These are phyloP conservation scores for Pangasius krempfi DNA, from an alignment of 2,797 vertebrate species.

Conservation along the genomic window DNA sequence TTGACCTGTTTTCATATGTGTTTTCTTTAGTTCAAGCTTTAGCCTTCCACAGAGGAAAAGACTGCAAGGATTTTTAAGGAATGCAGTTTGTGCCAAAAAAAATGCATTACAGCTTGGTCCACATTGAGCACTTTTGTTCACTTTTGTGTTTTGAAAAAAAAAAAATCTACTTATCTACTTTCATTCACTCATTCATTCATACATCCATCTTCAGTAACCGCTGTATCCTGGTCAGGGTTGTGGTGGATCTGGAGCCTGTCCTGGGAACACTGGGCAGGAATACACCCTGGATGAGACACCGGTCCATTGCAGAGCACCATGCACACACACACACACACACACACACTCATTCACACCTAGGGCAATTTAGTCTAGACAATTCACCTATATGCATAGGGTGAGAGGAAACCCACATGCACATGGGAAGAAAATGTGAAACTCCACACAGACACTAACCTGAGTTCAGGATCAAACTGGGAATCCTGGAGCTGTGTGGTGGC, in stretches of 20 bases:
- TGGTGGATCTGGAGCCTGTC: background rate
- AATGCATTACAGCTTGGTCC: background rate
- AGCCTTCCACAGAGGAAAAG: background rate
- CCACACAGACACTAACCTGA: background rate
- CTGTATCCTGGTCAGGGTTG: background rate
- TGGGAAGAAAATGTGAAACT: background rate
- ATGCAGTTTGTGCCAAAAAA: background rate
- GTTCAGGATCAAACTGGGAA: background rate
- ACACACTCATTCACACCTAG: background rate
- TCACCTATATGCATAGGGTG: background rate
- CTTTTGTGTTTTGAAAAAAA: background rate
- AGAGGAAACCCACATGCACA: background rate
- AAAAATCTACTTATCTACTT: background rate
- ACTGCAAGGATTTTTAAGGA: background rate
- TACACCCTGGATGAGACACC: background rate
- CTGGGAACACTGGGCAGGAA: background rate
- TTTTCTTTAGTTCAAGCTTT: background rate
- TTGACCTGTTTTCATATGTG: background rate
- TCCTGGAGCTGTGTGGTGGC: background rate
- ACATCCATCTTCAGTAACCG: background rate
- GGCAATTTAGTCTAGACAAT: background rate
- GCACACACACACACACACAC: background rate
- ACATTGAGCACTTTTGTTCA: background rate
- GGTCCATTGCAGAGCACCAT: background rate
- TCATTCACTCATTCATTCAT: background rate